Evolutionary conservation across 2,888 invertebrate genomes (phyloP).

Genomic region (Drosophila mettleri): DNA sequence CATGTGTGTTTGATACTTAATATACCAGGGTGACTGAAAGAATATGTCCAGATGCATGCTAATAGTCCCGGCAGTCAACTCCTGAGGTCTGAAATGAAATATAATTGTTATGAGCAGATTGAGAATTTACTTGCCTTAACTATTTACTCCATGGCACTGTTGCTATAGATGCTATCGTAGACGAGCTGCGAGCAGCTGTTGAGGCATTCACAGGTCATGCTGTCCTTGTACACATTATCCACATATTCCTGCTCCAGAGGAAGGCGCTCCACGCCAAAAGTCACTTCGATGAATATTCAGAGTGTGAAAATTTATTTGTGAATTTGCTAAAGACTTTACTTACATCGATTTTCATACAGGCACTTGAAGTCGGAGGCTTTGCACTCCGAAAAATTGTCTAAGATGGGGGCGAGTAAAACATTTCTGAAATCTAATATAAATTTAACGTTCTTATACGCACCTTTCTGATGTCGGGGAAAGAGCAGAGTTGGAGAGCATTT

Average conservation of each 20-base stretch:
- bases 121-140: too few relatives aligned
- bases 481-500: constrained; percentile 79
- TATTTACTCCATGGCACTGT: constrained; percentile 63
- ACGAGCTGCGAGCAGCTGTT: constrained; percentile 79
- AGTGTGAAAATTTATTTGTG: too few relatives aligned
- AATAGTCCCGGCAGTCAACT: constrained; percentile 19
- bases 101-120: neutral
- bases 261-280: constrained; percentile 71
- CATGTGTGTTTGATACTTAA: constrained; percentile 84
- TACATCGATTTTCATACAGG: constrained; percentile 76
- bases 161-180: constrained; percentile 64
- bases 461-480: constrained; percentile 73
- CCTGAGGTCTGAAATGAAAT: constrained; percentile 36
- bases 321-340: constrained; percentile 20
- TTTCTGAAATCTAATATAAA: neutral
- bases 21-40: constrained; percentile 82
- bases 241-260: constrained; percentile 68
- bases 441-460: constrained; percentile 31
- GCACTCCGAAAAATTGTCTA: constrained; percentile 78
- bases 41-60: constrained; percentile 80
- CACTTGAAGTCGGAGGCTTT: constrained; percentile 80
- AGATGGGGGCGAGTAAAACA: neutral
- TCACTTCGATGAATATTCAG: constrained; percentile 13
- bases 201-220: constrained; percentile 82
- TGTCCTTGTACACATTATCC: constrained; percentile 61